Evolutionary conservation across 2,888 invertebrate genomes (phyloP), one percentile per base, ranked within the genome.

Genomic region (Tholera decimalis): DNA sequence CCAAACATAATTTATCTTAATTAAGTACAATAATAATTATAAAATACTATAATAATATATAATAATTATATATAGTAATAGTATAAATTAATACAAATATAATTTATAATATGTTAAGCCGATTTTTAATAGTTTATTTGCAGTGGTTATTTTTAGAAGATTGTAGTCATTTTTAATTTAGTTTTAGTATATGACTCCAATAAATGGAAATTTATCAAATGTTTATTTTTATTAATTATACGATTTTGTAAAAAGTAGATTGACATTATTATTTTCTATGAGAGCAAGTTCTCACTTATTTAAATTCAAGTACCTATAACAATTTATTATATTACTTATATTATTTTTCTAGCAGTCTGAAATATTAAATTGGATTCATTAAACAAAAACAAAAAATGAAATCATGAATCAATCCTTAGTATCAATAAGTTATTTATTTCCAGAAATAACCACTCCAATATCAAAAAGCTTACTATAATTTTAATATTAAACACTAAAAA

Each of bases 401-500:
- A n/a, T n/a, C n/a, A n/a, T n/a, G n/a, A n/a, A n/a, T n/a, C n/a
- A n/a, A n/a, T n/a, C n/a, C n/a, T n/a, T n/a, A n/a, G n/a, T n/a
- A 35, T 35, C 15, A 15, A 15, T 35, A 13, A 6, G 13, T 33
- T 35, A 15, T 24, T 44, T 44, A 24, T 8, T 24, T 28, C 69
- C 58, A 64, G 71, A 83, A 81, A 77, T 78, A 80, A 82, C 79
- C 73, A 80, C 74, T 66, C 39, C 60, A 61, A 68, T 64, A 67
- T 43, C 20, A 68, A 81, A 80, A 73, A 74, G 79, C 80, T 80
- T 80, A 82, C 60, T 82, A 78, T 83, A 82, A 80, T 70, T 71
- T 77, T 80, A 80, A 77, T 76, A 81, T 82, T 85, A 83, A 81
- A 82, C 85, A 83, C 86, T 85, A 89, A 90, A 88, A 92, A 90